Base-by-base conservation (phyloP, 2,888 invertebrate genomes). In the Zelleria hepariella region DNA sequence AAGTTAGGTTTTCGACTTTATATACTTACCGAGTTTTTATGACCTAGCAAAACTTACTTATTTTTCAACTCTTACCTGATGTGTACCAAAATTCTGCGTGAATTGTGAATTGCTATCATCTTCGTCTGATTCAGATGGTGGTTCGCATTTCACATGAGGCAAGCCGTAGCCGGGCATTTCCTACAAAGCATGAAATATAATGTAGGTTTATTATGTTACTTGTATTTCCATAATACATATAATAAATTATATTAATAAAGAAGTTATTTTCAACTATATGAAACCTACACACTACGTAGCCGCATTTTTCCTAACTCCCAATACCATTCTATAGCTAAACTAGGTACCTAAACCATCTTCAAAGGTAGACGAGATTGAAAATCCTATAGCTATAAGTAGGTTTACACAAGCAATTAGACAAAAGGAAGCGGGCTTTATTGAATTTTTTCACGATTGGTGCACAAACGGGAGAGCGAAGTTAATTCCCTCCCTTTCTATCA, bases 401-500 rank as follows among this genome's bases (percentile, higher is more conserved):
- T 80, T 77, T 80, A 80, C 78, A 78, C 79, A 82, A 79, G 80
- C 82, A 86, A 86, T 86, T 86, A 86, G 82, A 84, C 78, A 80
- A 82, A 82, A 80, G 83, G 82, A 85, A 80, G 79, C 80, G 75
- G 75, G 78, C 78, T 80, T 86, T 86, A 86, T 86, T 84, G 85
- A 86, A 86, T 85, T 86, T 85, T 83, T 86, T 83, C 83, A 79
- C 82, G 80, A 86, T 82, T 82, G 80, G 79, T 80, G 81, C 82
- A 81, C 80, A 82, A 82, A 78, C 73, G 86, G 78, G 81, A 85
- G 85, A 74, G 78, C 81, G 78, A 78, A 81, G 73, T 73, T 70
- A 70, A 69, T 73, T 74, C 78, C 66, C 68, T 85, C 86, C 81
- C 83, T 82, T 72, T 85, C 83, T 71, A 70, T 66, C 79, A 71